These are phyloP conservation scores for Phoenicopterus ruber DNA, from an alignment of 2,113 vertebrate genomes.

Conservation along the genomic window DNA sequence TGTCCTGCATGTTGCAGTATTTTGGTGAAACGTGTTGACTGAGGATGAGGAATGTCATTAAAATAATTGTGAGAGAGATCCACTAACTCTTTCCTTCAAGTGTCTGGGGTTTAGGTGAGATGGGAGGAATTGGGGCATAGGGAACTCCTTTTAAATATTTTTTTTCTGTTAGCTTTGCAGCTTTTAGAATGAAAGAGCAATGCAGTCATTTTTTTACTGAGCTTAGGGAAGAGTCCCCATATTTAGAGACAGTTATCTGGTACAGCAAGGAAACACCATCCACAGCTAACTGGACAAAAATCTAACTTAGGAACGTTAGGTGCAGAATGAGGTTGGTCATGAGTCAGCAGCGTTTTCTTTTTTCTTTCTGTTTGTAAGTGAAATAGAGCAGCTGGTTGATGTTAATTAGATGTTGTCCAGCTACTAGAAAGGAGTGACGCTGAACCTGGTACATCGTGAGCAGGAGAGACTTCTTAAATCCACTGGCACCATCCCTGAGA, in stretches of 20 bases:
- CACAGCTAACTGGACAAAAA: background rate
- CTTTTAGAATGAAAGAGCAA: background rate
- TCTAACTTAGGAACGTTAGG: background rate
- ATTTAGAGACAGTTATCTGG: background rate
- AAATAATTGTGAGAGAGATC: background rate
- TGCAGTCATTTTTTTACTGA: background rate
- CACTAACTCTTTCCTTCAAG: background rate
- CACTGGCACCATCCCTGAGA: background rate
- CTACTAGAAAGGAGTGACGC: background rate
- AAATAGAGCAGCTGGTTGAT: background rate
- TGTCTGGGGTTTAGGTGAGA: background rate
- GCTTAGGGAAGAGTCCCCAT: background rate
- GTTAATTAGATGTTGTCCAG: background rate
- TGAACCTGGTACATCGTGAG: background rate
- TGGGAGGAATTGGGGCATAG: background rate
- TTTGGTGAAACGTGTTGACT: background rate
- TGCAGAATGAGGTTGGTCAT: background rate
- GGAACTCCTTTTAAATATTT: background rate
- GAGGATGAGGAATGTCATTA: background rate
- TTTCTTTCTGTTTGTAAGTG: background rate
- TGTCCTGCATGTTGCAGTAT: background rate
- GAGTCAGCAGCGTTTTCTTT: background rate
- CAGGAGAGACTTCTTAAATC: background rate
- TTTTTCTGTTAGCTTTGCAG: background rate
- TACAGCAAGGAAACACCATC: background rate